A percentile compares a stretch with the other conserved stretches of the same genome.
phyloP scores from a whole-genome alignment of 2,888 invertebrate species.

The Pollenia angustigena region DNA sequence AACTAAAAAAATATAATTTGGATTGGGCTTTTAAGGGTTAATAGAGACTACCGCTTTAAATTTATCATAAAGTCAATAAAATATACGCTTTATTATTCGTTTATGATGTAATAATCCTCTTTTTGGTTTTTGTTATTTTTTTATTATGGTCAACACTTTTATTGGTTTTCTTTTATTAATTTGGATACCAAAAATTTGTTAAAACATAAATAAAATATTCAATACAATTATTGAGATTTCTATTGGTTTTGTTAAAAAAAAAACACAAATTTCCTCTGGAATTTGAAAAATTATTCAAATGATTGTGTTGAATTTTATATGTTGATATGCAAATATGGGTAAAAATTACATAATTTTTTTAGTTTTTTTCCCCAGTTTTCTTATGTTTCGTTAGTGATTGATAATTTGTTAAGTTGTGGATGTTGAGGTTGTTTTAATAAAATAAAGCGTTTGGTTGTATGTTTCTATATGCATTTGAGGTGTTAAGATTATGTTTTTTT shows the following conservation, averaged over 20 bases:
- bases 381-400: background rate
- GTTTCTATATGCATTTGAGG: background rate
- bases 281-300: background rate
- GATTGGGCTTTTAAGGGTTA: background rate
- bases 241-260: background rate
- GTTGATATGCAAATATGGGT: slow-evolving; percentile 15
- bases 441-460: background rate
- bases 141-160: background rate
- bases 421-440: slow-evolving; percentile 15
- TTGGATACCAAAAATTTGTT: background rate
- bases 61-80: background rate
- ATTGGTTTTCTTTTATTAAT: slow-evolving; percentile 14
- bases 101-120: background rate
- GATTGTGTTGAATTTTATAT: background rate
- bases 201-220: slow-evolving; percentile 13
- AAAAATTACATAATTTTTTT: slow-evolving; percentile 38
- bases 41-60: background rate
- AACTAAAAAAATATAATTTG: too few species aligned
- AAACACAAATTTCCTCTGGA: slow-evolving; percentile 4
- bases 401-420: slow-evolving; percentile 22
- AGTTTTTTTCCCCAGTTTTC: background rate
- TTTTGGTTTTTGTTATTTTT: background rate
- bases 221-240: background rate
- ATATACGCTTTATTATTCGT: background rate
- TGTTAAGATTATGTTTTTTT: background rate